A percentile compares a stretch with the other conserved stretches of the same genome.
Evolutionary conservation across 2,888 invertebrate genomes (phyloP).

Genomic region (Hypercompe scribonia): DNA sequence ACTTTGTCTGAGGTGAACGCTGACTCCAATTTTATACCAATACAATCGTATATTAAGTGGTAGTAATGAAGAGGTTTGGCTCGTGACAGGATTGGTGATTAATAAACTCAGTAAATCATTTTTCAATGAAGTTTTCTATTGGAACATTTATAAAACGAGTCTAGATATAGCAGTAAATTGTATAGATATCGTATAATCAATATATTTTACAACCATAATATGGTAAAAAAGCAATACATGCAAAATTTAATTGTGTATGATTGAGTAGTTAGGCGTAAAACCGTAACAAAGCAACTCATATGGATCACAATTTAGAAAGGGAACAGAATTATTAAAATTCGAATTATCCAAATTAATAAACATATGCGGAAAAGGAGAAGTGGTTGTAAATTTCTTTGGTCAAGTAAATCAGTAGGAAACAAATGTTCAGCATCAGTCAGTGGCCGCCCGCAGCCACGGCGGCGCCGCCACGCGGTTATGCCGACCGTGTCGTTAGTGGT

Average conservation of each 20-base stretch:
- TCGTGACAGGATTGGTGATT: slow-evolving; percentile 15
- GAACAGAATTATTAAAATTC: neutral
- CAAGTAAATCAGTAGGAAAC: slow-evolving; percentile 84
- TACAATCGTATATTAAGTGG: slow-evolving; percentile 48
- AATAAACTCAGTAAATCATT: slow-evolving; percentile 2
- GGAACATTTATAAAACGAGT: neutral
- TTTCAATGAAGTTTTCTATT: neutral
- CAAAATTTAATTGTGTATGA: neutral
- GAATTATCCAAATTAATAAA: slow-evolving; percentile 1
- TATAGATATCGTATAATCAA: neutral
- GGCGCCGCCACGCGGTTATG: slow-evolving; percentile 28
- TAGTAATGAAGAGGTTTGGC: slow-evolving; percentile 26
- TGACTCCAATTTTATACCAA: slow-evolving; percentile 67
- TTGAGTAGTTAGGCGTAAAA: neutral
- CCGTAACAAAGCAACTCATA: neutral
- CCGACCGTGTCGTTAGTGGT: slow-evolving; percentile 79
- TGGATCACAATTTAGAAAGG: neutral
- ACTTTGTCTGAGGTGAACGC: slow-evolving; percentile 77
- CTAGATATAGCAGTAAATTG: neutral
- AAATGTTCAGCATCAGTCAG: slow-evolving; percentile 84
- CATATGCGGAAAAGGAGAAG: slow-evolving; percentile 52
- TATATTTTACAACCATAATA: no score
- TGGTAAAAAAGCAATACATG: no score
- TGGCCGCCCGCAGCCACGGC: slow-evolving; percentile 43
- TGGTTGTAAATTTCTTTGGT: slow-evolving; percentile 67